phyloP scores from a whole-genome alignment of 1,140 invertebrate species.

The Hypsibius dujardini region DNA sequence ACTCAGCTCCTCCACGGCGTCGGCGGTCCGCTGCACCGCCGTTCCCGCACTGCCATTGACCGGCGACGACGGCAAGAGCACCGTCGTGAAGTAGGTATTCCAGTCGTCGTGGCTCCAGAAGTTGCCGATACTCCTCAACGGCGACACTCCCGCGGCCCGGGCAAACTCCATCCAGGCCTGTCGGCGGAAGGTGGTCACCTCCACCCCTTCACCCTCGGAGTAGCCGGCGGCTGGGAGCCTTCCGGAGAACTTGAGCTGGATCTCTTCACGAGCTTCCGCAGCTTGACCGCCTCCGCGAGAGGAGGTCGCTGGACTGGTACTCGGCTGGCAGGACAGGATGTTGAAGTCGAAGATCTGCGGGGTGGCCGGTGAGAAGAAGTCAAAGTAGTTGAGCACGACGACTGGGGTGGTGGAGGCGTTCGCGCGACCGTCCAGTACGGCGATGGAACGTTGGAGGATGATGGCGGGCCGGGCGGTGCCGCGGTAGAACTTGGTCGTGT shows the following conservation, averaged over 20 bases:
- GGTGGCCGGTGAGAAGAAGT: not conserved
- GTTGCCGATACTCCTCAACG: conserved; percentile 3
- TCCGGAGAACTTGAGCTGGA: not conserved
- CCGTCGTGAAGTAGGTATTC: conserved; percentile 1
- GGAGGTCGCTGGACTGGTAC: not conserved
- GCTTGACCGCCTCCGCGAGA: too few relatives aligned
- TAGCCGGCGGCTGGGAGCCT: not conserved
- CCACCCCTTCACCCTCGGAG: not conserved
- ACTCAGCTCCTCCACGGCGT: not conserved
- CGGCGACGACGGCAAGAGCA: not conserved
- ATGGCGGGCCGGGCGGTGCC: not conserved
- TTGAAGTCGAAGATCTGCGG: not conserved
- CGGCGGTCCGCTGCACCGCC: too few relatives aligned
- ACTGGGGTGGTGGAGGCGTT: not conserved
- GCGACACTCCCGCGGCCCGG: not conserved
- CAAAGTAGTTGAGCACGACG: not conserved
- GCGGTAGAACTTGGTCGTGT: not conserved
- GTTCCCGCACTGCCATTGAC: too few relatives aligned
- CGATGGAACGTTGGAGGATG: not conserved
- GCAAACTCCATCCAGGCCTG: not conserved
- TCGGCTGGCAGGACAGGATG: not conserved
- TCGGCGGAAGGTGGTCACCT: not conserved
- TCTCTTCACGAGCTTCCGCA: not conserved
- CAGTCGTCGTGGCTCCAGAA: conserved; percentile 13
- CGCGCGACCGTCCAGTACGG: not conserved